phyloP scores from a whole-genome alignment of 1,140 invertebrate species.

The Amyelois transitella region DNA sequence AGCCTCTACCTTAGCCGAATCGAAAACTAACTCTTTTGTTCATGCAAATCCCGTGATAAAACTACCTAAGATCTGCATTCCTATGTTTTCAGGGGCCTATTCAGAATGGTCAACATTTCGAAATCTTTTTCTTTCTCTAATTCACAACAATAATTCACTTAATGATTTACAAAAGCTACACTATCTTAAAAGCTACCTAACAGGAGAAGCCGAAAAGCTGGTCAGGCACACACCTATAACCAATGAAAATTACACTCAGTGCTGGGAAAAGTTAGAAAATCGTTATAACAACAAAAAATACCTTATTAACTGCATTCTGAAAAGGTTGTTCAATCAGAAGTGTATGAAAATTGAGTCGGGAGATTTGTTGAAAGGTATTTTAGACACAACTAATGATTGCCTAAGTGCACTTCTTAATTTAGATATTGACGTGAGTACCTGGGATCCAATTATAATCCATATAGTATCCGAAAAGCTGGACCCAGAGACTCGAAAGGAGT shows the following conservation, averaged over 20 bases:
- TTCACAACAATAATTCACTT: too few relatives aligned
- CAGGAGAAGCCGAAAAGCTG: conserved; percentile 13
- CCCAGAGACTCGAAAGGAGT: background rate
- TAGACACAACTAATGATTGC: conserved; percentile 8
- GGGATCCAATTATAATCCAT: conserved; percentile 8
- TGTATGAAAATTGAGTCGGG: background rate
- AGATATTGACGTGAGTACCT: background rate
- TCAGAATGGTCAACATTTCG: too few relatives aligned
- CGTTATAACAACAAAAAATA: conserved; percentile 11
- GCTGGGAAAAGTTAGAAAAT: conserved; percentile 7
- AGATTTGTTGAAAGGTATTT: background rate
- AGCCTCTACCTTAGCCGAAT: background rate
- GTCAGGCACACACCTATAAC: conserved; percentile 7
- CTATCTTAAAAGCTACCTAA: conserved; percentile 11
- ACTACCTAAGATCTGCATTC: conserved; percentile 8
- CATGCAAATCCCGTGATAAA: background rate
- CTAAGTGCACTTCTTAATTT: conserved; percentile 3
- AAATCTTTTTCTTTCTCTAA: too few relatives aligned
- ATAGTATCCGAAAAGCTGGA: background rate
- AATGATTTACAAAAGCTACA: conserved; percentile 8
- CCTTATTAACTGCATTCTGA: conserved; percentile 3
- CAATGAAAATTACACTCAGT: conserved; percentile 7
- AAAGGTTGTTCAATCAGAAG: conserved; percentile 3
- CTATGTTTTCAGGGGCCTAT: conserved; percentile 6
- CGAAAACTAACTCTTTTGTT: background rate